Conservation (phyloP, 2,797 vertebrate genomes). For the Gorsachius magnificus region DNA sequence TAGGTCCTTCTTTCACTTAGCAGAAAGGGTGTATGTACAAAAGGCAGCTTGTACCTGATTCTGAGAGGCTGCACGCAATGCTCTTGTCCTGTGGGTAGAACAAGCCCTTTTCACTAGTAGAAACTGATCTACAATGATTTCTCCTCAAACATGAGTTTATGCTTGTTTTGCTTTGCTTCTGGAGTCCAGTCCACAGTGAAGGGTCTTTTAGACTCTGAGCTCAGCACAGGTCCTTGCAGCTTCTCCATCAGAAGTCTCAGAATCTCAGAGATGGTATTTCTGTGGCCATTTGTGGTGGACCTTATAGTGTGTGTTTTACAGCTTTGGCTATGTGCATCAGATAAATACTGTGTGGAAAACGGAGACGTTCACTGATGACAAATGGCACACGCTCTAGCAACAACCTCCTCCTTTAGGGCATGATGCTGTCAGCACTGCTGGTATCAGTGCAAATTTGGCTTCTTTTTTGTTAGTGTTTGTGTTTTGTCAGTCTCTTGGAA, state of each 20-base stretch:
- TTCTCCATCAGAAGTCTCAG: neutral
- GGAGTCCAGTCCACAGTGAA: neutral
- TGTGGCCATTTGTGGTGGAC: neutral
- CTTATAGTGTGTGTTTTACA: neutral
- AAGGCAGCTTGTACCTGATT: neutral
- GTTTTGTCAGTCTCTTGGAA: neutral
- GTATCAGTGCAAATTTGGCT: neutral
- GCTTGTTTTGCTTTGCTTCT: neutral
- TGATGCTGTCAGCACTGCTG: neutral
- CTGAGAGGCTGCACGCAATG: neutral
- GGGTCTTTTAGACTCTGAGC: neutral
- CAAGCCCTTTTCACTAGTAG: neutral
- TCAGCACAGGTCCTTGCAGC: neutral
- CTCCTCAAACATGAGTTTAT: neutral
- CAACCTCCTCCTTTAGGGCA: neutral
- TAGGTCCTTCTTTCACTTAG: neutral
- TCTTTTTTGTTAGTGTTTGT: neutral
- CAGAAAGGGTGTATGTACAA: neutral
- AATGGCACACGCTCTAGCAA: neutral
- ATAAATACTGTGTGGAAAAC: neutral
- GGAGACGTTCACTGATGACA: neutral
- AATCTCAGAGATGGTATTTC: neutral
- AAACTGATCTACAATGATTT: neutral
- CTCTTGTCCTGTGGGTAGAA: neutral
- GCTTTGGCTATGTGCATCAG: neutral